Percentiles rank a stretch among this genome's conserved stretches.
These are phyloP conservation scores for Phalera bucephala DNA, from an alignment of 2,888 invertebrate species.

Conservation along the genomic window DNA sequence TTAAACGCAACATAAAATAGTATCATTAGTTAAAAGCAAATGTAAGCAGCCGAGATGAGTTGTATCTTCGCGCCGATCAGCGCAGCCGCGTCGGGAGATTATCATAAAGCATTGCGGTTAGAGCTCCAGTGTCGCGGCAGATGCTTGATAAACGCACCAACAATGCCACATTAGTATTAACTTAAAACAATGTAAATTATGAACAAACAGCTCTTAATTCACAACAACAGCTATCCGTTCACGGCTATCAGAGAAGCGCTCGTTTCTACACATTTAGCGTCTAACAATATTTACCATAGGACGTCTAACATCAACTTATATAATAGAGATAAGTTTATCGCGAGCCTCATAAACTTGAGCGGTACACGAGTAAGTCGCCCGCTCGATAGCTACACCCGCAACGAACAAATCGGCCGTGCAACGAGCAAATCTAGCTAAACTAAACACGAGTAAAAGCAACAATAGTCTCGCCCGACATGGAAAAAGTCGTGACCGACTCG, in stretches of 20 bases:
- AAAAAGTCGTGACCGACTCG: slow-evolving; percentile 77
- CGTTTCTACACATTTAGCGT: slow-evolving; percentile 12
- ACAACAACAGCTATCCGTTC: slow-evolving; percentile 12
- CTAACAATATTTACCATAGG: slow-evolving; percentile 11
- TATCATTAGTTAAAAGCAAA: slow-evolving; percentile 33
- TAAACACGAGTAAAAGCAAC: slow-evolving; percentile 65
- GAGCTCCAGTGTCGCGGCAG: slow-evolving; percentile 27
- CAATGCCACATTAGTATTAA: slow-evolving; percentile 38
- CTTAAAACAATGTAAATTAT: slow-evolving; percentile 36
- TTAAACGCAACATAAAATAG: slow-evolving; percentile 8
- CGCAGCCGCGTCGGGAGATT: slow-evolving; percentile 36
- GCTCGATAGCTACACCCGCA: slow-evolving; percentile 29
- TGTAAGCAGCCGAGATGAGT: slow-evolving; percentile 38
- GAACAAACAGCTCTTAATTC: slow-evolving; percentile 24
- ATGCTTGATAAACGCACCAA: slow-evolving; percentile 34
- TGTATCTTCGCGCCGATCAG: slow-evolving; percentile 37
- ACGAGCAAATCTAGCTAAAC: slow-evolving; percentile 47
- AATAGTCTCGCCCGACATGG: slow-evolving; percentile 70
- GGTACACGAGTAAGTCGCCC: slow-evolving; percentile 21
- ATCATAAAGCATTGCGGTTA: slow-evolving; percentile 36
- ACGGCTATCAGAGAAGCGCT: slow-evolving; percentile 15
- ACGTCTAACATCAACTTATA: slow-evolving; percentile 14
- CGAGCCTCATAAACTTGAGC: slow-evolving; percentile 29
- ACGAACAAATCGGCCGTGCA: slow-evolving; percentile 32
- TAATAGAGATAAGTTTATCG: slow-evolving; percentile 31